Evolutionary conservation across 2,113 vertebrate genomes (phyloP), one percentile per base, ranked within the genome.

Genomic region (Epinephelus fuscoguttatus): DNA sequence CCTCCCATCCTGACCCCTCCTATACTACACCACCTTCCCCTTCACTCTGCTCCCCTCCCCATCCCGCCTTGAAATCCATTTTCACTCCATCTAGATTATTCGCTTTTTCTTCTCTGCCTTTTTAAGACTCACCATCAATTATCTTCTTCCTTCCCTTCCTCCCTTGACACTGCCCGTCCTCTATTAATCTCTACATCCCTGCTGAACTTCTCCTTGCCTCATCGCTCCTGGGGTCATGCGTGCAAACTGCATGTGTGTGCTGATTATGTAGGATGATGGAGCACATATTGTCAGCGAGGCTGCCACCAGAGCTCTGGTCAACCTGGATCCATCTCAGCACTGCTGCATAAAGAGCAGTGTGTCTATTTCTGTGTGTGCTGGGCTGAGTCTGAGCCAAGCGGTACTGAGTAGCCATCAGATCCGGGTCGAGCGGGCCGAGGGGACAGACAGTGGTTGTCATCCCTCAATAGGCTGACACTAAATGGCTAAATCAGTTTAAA

Each of bases 401-500:
- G 53, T 47, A 75, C 74, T 57, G 68, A 85, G 80, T 53, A 56
- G 75, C 85, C 66, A 78, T 82, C 68, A 83, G 84, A 78, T 83
- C 63, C n/a, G 30, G 84, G 81, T 13, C 30, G 71, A 69, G 57
- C 77, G 70, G 82, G 62, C 73, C 68, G 57, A 77, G 59, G 70
- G 74, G 82, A 83, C 87, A 84, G 77, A 69, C 76, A 79, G 84
- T n/a, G 61, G 75, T 72, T 89, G 89, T 88, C 86, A 89, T 92
- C 80, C 70, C 72, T 93, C 90, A 91, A 79, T 69, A 84, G 84
- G 53, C 85, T 78, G 84, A 93, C 69, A 78, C 76, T 82, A 89
- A 94, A 87, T 89, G 75, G 84, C 91, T 89, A 89, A 92, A 93
- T 91, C 78, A 90, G 89, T 88, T 92, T 92, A 93, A 89, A 90